Conservation (phyloP, 2,888 invertebrate species). For the Onchidella celtica region DNA sequence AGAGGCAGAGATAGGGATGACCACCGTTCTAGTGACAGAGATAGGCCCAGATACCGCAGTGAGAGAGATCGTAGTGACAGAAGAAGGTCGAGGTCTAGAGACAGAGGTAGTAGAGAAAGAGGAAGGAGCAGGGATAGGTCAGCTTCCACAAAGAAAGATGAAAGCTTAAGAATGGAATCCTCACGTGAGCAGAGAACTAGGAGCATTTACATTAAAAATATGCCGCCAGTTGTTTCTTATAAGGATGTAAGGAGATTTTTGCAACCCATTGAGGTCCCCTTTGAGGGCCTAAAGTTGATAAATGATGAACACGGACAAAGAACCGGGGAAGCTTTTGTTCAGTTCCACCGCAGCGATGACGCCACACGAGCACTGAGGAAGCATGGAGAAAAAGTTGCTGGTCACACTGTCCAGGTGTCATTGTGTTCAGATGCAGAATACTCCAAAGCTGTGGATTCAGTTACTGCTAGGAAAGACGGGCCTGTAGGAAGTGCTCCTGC, state of each 20-base stretch:
- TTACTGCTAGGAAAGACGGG: constrained; percentile 42
- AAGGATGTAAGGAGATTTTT: constrained; percentile 92
- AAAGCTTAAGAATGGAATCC: constrained; percentile 10
- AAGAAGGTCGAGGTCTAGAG: constrained; percentile 37
- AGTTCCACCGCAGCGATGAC: constrained; percentile 87
- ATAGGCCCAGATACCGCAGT: constrained; percentile 28
- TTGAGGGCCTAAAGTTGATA: constrained; percentile 92
- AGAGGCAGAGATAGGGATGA: constrained; percentile 50
- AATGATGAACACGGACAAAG: constrained; percentile 90
- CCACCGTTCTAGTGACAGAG: constrained; percentile 9
- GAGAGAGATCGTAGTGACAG: constrained; percentile 53
- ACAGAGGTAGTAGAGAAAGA: constrained; percentile 33
- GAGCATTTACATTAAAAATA: constrained; percentile 48
- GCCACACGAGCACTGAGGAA: constrained; percentile 86
- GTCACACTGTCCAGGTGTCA: constrained; percentile 85
- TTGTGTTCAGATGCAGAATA: constrained; percentile 87
- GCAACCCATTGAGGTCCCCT: constrained; percentile 87
- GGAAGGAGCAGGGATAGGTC: constrained; percentile 39
- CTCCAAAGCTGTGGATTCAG: constrained; percentile 86
- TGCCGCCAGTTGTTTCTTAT: constrained; percentile 88
- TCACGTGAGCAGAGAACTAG: constrained; percentile 14
- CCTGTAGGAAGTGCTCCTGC: neutral
- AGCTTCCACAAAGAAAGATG: constrained; percentile 40
- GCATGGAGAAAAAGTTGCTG: constrained; percentile 85
- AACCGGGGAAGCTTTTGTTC: constrained; percentile 88